Base-by-base conservation (phyloP, 2,797 vertebrate species). In the Pitangus sulphuratus region DNA sequence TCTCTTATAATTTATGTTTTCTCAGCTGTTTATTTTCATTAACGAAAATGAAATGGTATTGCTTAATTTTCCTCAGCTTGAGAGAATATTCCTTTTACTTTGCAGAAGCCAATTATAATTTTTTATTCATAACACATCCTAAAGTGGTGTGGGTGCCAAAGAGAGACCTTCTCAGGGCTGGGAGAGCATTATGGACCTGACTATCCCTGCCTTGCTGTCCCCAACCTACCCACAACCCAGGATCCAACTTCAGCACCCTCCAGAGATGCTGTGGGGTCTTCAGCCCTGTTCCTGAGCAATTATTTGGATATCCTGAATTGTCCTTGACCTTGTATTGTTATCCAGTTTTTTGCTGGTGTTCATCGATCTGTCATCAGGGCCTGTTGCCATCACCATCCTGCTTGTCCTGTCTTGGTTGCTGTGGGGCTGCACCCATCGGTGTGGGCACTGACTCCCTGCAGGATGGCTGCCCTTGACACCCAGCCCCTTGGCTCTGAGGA, bases 341-440 rank as follows among this genome's bases (percentile, higher is more conserved):
- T 12, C 22, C 2, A 5, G 1, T 1, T 44, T 61, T 53, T n/a
- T 22, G 15, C 15, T 61, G 37, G 33, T 14, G 26, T 33, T 37
- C 57, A 48, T 15, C 26, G 40, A 2, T 17, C 33, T 79, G 12
- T 17, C 35, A 22, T n/a, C 7, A 54, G 31, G 15, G 16, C 13
- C 48, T 31, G 9, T 22, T 72, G 39, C 24, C 24, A 18, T 15
- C 42, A 50, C 1, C 15, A n/a, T 9, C 2, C 18, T 75, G 11
- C n/a, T 33, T 31, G 6, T 3, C 14, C 39, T 69, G 39, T 7
- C 26, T 72, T 1, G 0, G 28, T 15, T 2, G 4, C 30, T 62
- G 26, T 12, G 17, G 48, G 28, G 21, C 31, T 47, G 24, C 15
- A 39, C 33, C 20, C 14, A 6, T 5, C 7, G 3, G 0, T 28